Percentiles rank a stretch among this genome's conserved stretches.
Conservation (phyloP, 1,140 invertebrate species). For the Trypoxylus dichotomus region DNA sequence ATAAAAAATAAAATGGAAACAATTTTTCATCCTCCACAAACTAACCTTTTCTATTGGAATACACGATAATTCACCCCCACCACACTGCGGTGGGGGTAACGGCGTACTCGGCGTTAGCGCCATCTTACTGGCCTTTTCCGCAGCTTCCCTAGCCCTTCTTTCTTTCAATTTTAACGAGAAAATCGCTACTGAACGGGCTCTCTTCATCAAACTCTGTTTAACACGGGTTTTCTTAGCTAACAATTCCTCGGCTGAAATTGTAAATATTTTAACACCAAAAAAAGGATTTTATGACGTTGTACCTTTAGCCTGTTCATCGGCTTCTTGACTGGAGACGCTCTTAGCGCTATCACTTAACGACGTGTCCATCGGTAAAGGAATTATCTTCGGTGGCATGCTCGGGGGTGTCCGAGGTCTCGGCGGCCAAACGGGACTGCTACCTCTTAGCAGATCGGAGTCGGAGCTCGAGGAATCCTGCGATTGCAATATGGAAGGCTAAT, state of each 20-base stretch:
- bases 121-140: slow-evolving; percentile 59
- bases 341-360: slow-evolving; percentile 58
- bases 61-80: slow-evolving; percentile 76
- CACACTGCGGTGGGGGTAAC: slow-evolving; percentile 61
- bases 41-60: slow-evolving; percentile 78
- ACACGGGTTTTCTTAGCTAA: slow-evolving; percentile 70
- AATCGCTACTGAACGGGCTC: slow-evolving; percentile 78
- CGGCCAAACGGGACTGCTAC: slow-evolving; percentile 51
- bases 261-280: neutral
- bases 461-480: slow-evolving; percentile 58
- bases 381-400: slow-evolving; percentile 37
- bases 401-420: slow-evolving; percentile 46
- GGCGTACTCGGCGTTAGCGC: slow-evolving; percentile 52
- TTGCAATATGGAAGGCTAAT: neutral
- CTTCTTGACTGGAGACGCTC: slow-evolving; percentile 61
- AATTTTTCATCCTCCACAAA: too few relatives aligned
- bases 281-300: neutral
- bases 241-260: slow-evolving; percentile 57
- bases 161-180: slow-evolving; percentile 79
- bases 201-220: slow-evolving; percentile 74
- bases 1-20: too few relatives aligned
- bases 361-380: slow-evolving; percentile 42
- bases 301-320: slow-evolving; percentile 50
- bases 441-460: slow-evolving; percentile 61
- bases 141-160: slow-evolving; percentile 71